phyloP scores from a whole-genome alignment of 2,797 vertebrate species.

The Euthynnus affinis region DNA sequence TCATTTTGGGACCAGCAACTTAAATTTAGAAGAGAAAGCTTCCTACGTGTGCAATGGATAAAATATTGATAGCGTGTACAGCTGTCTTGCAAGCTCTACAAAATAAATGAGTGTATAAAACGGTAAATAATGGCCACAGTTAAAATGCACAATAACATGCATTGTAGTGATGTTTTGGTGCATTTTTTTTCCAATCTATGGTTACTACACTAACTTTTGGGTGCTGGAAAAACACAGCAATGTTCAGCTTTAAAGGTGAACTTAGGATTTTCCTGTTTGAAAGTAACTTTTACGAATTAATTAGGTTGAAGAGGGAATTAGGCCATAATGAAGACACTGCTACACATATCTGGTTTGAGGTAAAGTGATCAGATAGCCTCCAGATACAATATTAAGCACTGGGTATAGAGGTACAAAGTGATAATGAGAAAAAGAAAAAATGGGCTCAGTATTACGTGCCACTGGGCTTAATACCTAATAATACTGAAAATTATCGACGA shows the following conservation, averaged over 20 bases:
- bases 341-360: conserved; percentile 38
- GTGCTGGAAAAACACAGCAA: not conserved
- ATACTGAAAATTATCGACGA: conserved; percentile 27
- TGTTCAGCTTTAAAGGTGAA: conserved; percentile 1
- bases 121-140: conserved; percentile 18
- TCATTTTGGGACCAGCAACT: conserved; percentile 42
- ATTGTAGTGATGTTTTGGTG: not conserved
- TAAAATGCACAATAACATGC: conserved; percentile 17
- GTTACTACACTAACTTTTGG: not conserved
- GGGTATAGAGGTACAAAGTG: conserved; percentile 36
- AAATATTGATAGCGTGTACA: conserved; percentile 65
- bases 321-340: conserved; percentile 37
- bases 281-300: conserved; percentile 45
- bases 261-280: conserved; percentile 28
- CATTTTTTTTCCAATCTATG: not conserved
- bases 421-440: conserved; percentile 37
- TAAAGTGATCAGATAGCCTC: conserved; percentile 34
- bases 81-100: conserved; percentile 60
- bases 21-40: conserved; percentile 42
- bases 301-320: conserved; percentile 43
- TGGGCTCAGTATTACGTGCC: not conserved
- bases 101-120: conserved; percentile 59
- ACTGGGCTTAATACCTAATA: conserved; percentile 36
- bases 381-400: conserved; percentile 51
- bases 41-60: conserved; percentile 51